phyloP scores from a whole-genome alignment of 2,113 vertebrate genomes.

The Bungarus multicinctus region DNA sequence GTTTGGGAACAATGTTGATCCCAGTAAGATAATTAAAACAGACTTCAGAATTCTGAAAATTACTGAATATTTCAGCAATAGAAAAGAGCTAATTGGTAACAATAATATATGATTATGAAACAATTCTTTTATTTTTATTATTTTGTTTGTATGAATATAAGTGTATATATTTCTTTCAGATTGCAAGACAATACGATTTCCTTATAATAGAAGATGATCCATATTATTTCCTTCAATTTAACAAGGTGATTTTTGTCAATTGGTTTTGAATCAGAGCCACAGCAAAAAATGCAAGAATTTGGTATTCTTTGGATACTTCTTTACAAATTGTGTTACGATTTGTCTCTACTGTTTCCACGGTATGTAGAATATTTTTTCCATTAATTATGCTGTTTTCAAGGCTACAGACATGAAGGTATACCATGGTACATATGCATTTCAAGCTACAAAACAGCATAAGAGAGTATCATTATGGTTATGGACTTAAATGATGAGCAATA shows the following conservation, averaged over 20 bases:
- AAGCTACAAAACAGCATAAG: neutral
- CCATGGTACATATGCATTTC: neutral
- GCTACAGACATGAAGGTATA: neutral
- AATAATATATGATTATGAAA: neutral
- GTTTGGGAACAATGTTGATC: neutral
- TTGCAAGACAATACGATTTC: conserved; percentile 88
- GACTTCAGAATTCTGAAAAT: neutral
- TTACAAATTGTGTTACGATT: neutral
- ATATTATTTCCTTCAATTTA: conserved; percentile 95
- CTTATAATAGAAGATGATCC: conserved; percentile 97
- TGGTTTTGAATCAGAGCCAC: neutral
- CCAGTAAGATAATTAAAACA: neutral
- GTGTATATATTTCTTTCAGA: conserved; percentile 65
- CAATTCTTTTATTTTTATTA: neutral
- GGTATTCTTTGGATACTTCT: neutral
- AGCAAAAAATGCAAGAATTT: neutral
- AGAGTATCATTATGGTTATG: neutral
- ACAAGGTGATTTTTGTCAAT: conserved; percentile 76
- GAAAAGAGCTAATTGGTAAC: neutral
- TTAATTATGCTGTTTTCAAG: neutral
- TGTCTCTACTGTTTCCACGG: neutral
- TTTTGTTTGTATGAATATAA: neutral
- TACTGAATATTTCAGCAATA: neutral
- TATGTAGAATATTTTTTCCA: neutral
- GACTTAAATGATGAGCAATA: neutral